Conservation (phyloP, 2,888 invertebrate species). For the Encarsia formosa region DNA sequence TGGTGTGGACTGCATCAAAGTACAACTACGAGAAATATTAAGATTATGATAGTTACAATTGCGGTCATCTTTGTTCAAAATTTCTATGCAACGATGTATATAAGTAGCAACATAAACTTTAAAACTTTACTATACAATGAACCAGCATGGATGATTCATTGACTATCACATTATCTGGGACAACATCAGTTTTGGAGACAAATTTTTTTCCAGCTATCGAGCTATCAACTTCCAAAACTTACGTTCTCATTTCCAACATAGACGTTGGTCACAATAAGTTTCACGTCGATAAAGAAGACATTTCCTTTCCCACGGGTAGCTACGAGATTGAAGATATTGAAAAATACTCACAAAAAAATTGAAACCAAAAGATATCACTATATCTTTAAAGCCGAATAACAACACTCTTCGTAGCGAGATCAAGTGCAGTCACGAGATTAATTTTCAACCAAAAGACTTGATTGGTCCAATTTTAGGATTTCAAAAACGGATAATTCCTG, state of each 20-base stretch:
- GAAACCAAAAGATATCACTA: no score
- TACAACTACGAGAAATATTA: slow-evolving; percentile 22
- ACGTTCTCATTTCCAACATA: neutral
- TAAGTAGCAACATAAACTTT: neutral
- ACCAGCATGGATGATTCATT: slow-evolving; percentile 23
- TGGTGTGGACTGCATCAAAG: neutral
- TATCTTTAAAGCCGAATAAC: no score
- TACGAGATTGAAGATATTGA: no score
- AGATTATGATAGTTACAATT: slow-evolving; percentile 22
- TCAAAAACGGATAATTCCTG: no score
- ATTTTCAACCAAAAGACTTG: no score
- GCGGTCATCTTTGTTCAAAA: slow-evolving; percentile 12
- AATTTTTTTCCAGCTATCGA: slow-evolving; percentile 26
- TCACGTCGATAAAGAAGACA: slow-evolving; percentile 28
- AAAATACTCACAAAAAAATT: no score
- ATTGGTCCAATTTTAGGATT: no score
- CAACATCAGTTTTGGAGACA: slow-evolving; percentile 29
- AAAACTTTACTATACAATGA: neutral
- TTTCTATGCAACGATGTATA: slow-evolving; percentile 5
- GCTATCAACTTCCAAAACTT: neutral
- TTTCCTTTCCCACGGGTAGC: slow-evolving; percentile 36
- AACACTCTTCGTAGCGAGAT: no score
- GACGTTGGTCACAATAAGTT: no score
- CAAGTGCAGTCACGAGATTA: no score
- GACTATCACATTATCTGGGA: slow-evolving; percentile 37